phyloP scores from a whole-genome alignment of 53 echinoderm and acorn worm genomes.

The Paelopatides confundens region DNA sequence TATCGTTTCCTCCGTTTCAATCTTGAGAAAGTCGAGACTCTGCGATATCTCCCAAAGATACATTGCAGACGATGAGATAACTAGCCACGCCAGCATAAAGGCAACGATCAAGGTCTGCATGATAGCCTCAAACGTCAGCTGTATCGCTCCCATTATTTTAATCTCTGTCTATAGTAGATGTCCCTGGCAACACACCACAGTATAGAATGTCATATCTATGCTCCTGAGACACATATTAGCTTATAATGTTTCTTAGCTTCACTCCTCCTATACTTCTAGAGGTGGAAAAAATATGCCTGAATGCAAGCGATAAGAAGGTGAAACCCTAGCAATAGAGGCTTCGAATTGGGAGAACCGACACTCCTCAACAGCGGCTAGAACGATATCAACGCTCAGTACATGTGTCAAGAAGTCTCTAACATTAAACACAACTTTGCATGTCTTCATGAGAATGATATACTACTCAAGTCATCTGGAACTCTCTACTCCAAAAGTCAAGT shows the following conservation, averaged over 20 bases:
- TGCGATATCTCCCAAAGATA: slow-evolving; percentile 3
- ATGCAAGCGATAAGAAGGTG: background rate
- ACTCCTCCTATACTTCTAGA: background rate
- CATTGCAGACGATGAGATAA: background rate
- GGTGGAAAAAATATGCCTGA: background rate
- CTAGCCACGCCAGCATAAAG: background rate
- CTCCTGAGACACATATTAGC: background rate
- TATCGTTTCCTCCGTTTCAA: background rate
- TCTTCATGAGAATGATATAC: no score
- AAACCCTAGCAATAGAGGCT: background rate
- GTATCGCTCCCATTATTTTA: background rate
- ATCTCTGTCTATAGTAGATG: background rate
- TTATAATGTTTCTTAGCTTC: background rate
- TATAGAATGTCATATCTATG: background rate
- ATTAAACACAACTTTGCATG: background rate
- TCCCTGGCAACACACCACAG: background rate
- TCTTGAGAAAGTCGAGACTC: background rate
- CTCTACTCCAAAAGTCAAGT: background rate
- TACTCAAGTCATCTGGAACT: background rate
- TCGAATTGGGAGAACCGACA: no score
- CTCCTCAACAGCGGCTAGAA: background rate
- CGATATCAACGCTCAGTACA: background rate
- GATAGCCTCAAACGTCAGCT: background rate
- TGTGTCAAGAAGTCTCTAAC: background rate
- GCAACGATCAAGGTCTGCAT: background rate